Percentiles rank a stretch among this genome's conserved stretches.
Evolutionary conservation across 2,888 invertebrate genomes (phyloP).

Genomic region (Campopleginae sp.): DNA sequence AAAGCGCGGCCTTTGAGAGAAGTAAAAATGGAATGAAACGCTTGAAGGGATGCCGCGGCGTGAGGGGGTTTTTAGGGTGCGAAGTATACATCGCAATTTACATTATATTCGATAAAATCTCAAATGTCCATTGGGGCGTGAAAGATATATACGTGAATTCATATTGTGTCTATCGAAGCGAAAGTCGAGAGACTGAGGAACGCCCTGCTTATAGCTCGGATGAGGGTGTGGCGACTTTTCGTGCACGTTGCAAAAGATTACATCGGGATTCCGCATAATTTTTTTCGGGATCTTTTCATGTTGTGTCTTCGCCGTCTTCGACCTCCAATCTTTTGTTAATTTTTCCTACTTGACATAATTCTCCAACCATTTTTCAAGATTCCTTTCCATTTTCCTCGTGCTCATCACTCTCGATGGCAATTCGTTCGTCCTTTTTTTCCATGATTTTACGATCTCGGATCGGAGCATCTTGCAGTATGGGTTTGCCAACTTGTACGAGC

Average conservation of each 20-base stretch:
- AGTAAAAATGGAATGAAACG: slow-evolving; percentile 62
- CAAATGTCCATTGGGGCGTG: slow-evolving; percentile 76
- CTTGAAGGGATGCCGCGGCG: slow-evolving; percentile 76
- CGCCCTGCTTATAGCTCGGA: slow-evolving; percentile 62
- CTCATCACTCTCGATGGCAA: slow-evolving; percentile 8
- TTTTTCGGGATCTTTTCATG: slow-evolving; percentile 64
- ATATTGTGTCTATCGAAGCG: slow-evolving; percentile 1
- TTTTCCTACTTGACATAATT: slow-evolving; percentile 32
- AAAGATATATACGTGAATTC: background rate
- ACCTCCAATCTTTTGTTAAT: slow-evolving; percentile 33
- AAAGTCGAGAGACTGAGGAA: slow-evolving; percentile 59
- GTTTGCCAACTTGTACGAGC: slow-evolving; percentile 44
- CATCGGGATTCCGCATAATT: slow-evolving; percentile 79
- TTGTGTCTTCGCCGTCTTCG: slow-evolving; percentile 32
- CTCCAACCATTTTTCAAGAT: slow-evolving; percentile 45
- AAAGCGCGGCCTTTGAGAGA: slow-evolving; percentile 19
- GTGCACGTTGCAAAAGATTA: slow-evolving; percentile 70
- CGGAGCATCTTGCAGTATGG: slow-evolving; percentile 35
- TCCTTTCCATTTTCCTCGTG: slow-evolving; percentile 44
- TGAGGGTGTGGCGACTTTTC: slow-evolving; percentile 76
- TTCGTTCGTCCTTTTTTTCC: slow-evolving; percentile 61
- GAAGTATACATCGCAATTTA: slow-evolving; percentile 76
- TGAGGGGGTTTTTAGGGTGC: slow-evolving; percentile 71
- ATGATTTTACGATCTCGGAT: slow-evolving; percentile 2
- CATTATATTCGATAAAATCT: slow-evolving; percentile 80